Base-by-base conservation (phyloP, 2,113 vertebrate genomes). In the Mola mola region DNA sequence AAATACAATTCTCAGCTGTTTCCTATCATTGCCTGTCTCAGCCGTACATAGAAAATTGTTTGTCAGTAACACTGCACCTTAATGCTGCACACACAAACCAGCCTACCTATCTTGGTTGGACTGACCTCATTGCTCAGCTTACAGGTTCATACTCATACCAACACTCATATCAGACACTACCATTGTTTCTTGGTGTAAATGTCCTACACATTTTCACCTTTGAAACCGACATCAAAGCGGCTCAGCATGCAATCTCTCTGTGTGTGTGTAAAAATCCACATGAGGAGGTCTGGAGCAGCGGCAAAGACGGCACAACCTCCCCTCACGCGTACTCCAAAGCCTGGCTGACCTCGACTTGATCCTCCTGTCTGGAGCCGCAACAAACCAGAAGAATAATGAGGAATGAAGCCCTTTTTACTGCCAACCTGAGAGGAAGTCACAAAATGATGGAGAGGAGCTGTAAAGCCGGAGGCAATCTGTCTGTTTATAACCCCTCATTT, bases 401-500 rank as follows among this genome's bases (percentile, higher is more conserved):
- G 43, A 53, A 75, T 59, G 63, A 82, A 67, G 21, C 24, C 41
- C 29, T 60, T 76, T 87, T 86, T 88, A 89, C 58, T 50, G 72
- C 74, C 65, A 41, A 69, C 38, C 57, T 42, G 57, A 83, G 33
- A 88, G 87, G 87, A 88, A 86, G 77, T 70, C 25, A 43, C 55
- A 79, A 69, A 84, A 76, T 69, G 52, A 58, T 48, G 29, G 24
- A 36, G 29, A n/a, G 55, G 41, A 59, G 73, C 37, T 24, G 34
- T 50, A 60, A 70, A 71, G 60, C 62, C 56, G 72, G 52, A 25
- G 65, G 72, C 75, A 55, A 75, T 75, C 72, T 66, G 67, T 62
- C 43, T 72, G 79, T 87, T 88, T 90, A 89, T 66, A 66, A 36
- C 75, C 73, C 63, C 21, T 53, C 71, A 29, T 74, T 79, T 75